These are phyloP conservation scores for Diacarnus erythraeanus DNA, from an alignment of 37 sponge, comb jelly and placozoan genomes.

Conservation along the genomic window DNA sequence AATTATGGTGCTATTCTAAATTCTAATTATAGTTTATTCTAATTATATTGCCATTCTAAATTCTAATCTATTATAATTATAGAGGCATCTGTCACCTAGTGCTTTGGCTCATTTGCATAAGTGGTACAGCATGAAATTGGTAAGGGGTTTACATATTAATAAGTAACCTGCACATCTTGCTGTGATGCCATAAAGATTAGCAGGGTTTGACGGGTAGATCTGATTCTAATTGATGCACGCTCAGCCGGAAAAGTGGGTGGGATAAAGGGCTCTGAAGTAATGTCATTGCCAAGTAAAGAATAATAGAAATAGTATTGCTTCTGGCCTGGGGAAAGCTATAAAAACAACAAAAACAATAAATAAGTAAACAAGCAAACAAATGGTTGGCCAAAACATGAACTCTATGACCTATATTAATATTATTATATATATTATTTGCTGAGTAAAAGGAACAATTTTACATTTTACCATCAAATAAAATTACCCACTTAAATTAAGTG, in stretches of 20 bases:
- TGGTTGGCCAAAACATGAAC: not conserved
- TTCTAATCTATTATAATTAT: too few species aligned
- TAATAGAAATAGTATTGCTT: slow-evolving; percentile 55
- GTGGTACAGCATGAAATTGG: not conserved
- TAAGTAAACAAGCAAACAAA: not conserved
- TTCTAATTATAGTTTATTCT: too few species aligned
- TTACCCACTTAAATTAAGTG: not conserved
- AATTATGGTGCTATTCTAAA: too few species aligned
- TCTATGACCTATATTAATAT: not conserved
- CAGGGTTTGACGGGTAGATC: slow-evolving; percentile 9
- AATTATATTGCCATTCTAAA: too few species aligned
- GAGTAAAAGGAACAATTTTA: not conserved
- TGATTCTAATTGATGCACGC: slow-evolving; percentile 63
- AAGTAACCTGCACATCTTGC: slow-evolving; percentile 37
- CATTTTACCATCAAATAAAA: not conserved
- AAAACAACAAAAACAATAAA: not conserved
- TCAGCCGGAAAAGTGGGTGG: slow-evolving; percentile 62
- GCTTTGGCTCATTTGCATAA: too few species aligned
- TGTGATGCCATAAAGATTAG: slow-evolving; percentile 51
- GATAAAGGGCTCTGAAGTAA: slow-evolving; percentile 56
- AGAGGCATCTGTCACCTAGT: too few species aligned
- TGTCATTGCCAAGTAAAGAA: slow-evolving; percentile 76
- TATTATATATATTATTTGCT: not conserved
- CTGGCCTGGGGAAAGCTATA: not conserved
- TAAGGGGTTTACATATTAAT: not conserved